Evolutionary conservation across 2,113 vertebrate species (phyloP).

Genomic region (Stigmatopora nigra): DNA sequence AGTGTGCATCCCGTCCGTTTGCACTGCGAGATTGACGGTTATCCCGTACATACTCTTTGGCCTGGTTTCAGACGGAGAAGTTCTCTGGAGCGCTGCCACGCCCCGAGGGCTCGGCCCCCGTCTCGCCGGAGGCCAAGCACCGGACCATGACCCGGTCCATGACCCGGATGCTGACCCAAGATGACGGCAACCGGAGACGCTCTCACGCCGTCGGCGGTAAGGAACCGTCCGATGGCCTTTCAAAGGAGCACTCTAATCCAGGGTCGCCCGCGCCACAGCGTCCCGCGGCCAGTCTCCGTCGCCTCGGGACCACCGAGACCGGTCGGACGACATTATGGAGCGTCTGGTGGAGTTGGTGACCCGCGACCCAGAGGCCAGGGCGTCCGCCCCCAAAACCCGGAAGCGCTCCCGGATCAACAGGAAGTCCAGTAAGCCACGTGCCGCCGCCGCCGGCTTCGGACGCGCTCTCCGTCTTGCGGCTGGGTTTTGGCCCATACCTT

Average conservation of each 20-base stretch:
- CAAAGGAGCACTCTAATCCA: background rate
- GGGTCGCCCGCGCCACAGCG: background rate
- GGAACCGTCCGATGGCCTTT: slow-evolving; percentile 8
- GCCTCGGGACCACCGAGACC: slow-evolving; percentile 74
- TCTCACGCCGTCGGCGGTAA: slow-evolving; percentile 78
- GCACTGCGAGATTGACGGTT: too few relatives aligned
- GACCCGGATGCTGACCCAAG: slow-evolving; percentile 77
- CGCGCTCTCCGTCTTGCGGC: too few relatives aligned
- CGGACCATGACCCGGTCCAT: too few relatives aligned
- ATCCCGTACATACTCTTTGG: background rate
- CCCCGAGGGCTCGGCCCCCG: slow-evolving; percentile 37
- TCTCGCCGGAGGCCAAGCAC: slow-evolving; percentile 71
- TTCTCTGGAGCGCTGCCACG: slow-evolving; percentile 75
- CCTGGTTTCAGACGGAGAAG: slow-evolving; percentile 78
- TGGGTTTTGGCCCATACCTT: too few relatives aligned
- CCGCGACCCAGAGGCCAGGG: slow-evolving; percentile 74
- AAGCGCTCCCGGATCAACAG: slow-evolving; percentile 86
- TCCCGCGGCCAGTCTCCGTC: slow-evolving; percentile 43
- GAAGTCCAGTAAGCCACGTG: slow-evolving; percentile 83
- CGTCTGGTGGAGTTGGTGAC: slow-evolving; percentile 89
- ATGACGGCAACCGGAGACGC: slow-evolving; percentile 63
- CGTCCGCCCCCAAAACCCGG: slow-evolving; percentile 76
- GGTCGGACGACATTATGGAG: slow-evolving; percentile 95
- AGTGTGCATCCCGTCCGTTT: too few relatives aligned
- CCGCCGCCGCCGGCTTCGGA: too few relatives aligned